Percentiles rank a stretch among this genome's conserved stretches.
Conservation (phyloP, 2,797 vertebrate species). For the Apodemus agrarius region DNA sequence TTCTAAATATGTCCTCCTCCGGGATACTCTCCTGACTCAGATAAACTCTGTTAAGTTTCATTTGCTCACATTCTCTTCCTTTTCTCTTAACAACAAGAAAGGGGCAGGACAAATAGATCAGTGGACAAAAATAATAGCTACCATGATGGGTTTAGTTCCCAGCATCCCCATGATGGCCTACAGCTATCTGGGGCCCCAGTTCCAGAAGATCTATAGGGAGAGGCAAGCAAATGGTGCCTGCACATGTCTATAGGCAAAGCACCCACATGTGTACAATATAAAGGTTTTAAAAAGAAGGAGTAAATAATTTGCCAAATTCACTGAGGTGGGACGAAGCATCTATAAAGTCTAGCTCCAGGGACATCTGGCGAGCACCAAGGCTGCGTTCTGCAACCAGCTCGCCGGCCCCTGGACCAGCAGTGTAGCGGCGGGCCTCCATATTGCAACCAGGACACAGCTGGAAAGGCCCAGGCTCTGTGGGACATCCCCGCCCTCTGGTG, state of each 20-base stretch:
- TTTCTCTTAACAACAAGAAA: background rate
- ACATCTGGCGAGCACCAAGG: too few relatives aligned
- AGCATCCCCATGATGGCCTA: background rate
- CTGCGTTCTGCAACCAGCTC: too few relatives aligned
- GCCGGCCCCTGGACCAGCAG: too few relatives aligned
- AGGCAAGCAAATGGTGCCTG: background rate
- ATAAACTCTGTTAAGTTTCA: background rate
- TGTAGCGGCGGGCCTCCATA: too few relatives aligned
- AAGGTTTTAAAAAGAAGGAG: background rate
- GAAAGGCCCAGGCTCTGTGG: too few relatives aligned
- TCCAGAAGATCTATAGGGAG: background rate
- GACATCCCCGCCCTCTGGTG: too few relatives aligned
- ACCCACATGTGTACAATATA: background rate
- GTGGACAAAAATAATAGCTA: background rate
- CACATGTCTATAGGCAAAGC: background rate
- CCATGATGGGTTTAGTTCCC: background rate
- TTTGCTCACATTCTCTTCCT: background rate
- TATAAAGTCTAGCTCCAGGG: too few relatives aligned
- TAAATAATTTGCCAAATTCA: background rate
- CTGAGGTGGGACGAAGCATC: background rate
- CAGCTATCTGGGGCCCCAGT: background rate
- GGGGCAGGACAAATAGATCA: background rate
- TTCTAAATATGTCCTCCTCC: background rate
- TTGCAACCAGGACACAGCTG: too few relatives aligned
- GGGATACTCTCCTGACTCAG: background rate